A percentile compares a stretch with the other conserved stretches of the same genome.
Conservation (phyloP, 2,797 vertebrate genomes). For the Paedocypris micromegethes region DNA sequence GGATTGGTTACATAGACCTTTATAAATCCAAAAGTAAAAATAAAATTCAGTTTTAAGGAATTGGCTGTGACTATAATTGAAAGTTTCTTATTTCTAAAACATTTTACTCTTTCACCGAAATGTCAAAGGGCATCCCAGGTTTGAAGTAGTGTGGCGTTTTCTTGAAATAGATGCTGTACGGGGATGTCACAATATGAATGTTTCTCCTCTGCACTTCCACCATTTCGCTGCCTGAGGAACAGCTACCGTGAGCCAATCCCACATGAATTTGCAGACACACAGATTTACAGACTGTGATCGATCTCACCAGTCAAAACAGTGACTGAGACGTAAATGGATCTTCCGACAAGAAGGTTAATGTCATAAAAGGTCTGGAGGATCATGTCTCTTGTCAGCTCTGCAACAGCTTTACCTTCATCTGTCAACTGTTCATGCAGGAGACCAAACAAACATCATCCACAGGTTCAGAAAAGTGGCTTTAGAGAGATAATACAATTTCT, state of each 20-base stretch:
- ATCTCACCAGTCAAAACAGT: constrained; percentile 72
- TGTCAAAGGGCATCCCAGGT: constrained; percentile 65
- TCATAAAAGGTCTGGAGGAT: constrained; percentile 53
- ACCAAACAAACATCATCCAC: neutral
- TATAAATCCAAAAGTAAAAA: constrained; percentile 26
- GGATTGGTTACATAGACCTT: constrained; percentile 72
- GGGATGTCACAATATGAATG: constrained; percentile 48
- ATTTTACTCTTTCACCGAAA: constrained; percentile 36
- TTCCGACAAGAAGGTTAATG: constrained; percentile 25
- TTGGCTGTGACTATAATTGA: neutral
- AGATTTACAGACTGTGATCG: neutral
- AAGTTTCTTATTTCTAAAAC: neutral
- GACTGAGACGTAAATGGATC: constrained; percentile 22
- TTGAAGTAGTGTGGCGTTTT: constrained; percentile 66
- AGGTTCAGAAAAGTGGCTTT: neutral
- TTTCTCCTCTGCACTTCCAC: constrained; percentile 54
- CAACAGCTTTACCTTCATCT: constrained; percentile 50
- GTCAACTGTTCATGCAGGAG: constrained; percentile 57
- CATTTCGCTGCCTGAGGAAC: constrained; percentile 41
- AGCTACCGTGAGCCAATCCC: constrained; percentile 3
- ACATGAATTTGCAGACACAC: neutral
- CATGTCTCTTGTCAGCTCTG: constrained; percentile 45
- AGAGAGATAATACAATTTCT: neutral
- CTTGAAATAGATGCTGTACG: constrained; percentile 52
- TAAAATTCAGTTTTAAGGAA: constrained; percentile 43